Base-by-base conservation (phyloP, 92 coral and sea anemone genomes). In the Scolanthus callimorphus region DNA sequence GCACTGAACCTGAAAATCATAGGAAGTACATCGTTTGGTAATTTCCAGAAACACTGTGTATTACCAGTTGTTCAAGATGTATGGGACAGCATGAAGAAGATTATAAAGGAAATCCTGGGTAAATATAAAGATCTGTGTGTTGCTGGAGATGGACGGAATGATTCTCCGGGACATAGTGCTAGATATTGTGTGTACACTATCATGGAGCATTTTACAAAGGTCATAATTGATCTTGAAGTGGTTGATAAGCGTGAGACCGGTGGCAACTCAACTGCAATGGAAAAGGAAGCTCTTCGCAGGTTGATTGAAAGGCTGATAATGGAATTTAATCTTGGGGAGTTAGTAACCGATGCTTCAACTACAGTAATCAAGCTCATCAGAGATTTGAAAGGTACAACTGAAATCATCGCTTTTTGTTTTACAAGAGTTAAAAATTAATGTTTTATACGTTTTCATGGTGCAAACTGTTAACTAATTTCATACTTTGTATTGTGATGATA, bases 191-290 rank as follows among this genome's bases (percentile, higher is more conserved):
- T n/a, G n/a, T n/a, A n/a, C n/a, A n/a, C n/a, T n/a, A n/a, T n/a
- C 17, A 55, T 73, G 66, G 80, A 73, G 17, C 73, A 73, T 39
- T 52, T 39, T 6, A 34, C 43, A 6, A 6, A 34, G 43, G 43
- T 34, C 15, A 34, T 34, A 6, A 34, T 59, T 6, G 74, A 74
- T 31, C 13, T 74, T 0, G 74, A 64, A 25, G 74, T 74, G n/a
- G 47, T 74, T 4, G 81, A 74, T 49, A 72, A 72, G 25, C 62
- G 71, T 25, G 72, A 72, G 43, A 50, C 55, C 0, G 77, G 77
- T 3, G 71, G 79, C 25, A 64, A 50, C 28, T 72, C 79, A 10
- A 55, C 64, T 21, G 46, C 52, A 27, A 72, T 72, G 79, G 79
- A 72, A 45, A 64, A 44, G 45, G 55, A 39, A 30, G 79, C 60